Base-by-base conservation (phyloP, 2,113 vertebrate genomes). In the Colaptes auratus region DNA sequence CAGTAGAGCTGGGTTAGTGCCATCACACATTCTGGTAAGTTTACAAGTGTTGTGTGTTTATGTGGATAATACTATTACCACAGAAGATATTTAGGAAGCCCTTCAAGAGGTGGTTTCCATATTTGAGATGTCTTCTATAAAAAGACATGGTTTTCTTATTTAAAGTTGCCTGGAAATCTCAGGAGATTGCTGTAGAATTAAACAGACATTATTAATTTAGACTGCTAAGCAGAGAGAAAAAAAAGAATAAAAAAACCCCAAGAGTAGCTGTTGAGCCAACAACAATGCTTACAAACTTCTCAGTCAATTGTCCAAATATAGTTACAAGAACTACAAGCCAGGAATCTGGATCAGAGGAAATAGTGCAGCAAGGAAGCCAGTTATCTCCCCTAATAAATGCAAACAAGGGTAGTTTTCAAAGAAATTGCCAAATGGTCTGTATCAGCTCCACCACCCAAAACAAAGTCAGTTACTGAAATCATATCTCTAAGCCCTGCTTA, bases 21-120 rank as follows among this genome's bases (percentile, higher is more conserved):
- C 89, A 78, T 63, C 44, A 85, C 65, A 77, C 60, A 36, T 82
- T 89, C 74, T 76, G 60, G 30, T 20, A 77, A 55, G 42, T 84
- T 86, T 90, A 75, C 35, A 93, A 91, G 76, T 15, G 27, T 28
- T 28, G 44, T 59, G 69, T 76, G 69, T 72, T 95, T 95, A 91
- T 91, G 89, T 92, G 83, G 89, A 89, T 81, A 88, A 89, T 55
- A 60, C 31, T 80, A 39, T 35, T 75, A 84, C 28, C 82, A 82
- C 12, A 69, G 48, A 89, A 81, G 59, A 76, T 88, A 70, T 30
- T 67, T 73, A 88, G 48, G 35, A 86, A 69, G 23, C 28, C 94
- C 56, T 89, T 76, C 44, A 64, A 70, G 66, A 81, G 52, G 48
- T 23, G 3, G 61, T 85, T 93, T 75, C 80, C 76, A 50, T 65